Base-by-base conservation (phyloP, 64 coral and sea anemone species). In the Porites australiensis region DNA sequence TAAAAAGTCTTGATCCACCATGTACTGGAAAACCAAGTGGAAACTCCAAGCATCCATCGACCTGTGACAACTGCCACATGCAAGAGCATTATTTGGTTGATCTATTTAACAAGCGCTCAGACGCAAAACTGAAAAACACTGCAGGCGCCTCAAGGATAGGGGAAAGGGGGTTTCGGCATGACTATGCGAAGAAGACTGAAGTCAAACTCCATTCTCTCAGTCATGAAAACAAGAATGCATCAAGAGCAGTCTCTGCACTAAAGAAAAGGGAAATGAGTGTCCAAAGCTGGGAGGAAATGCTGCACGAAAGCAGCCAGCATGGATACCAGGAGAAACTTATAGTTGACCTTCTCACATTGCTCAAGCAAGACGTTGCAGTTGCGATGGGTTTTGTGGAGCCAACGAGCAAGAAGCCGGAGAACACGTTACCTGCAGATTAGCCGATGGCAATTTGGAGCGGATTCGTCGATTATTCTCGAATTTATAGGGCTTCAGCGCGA, bases 21-120 rank as follows among this genome's bases (percentile, higher is more conserved):
- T 79, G 77, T 15, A 79, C 77, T 9, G 77, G 77, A 58, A 79
- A 79, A 61, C 19, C 77, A 57, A 79, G 77, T 79, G 50, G 58
- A 7, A 2, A 18, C 19, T 14, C 50, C 16, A 6, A 19, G 10
- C 77, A 79, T 13, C 77, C 49, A 10, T 54, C 57, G 8, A 79
- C 77, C 13, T 79, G 77, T 44, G 18, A 79, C 2, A 79, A 79
- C 18, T 79, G 77, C 14, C 57, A 22, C 77, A 54, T 58, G 47
- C 50, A 79, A 43, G 49, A 79, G 57, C 49, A 18, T 12, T 79
- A 43, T 12, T 5, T 55, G 4, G 50, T 58, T 10, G 77, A 79
- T 23, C 57, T 79, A 43, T 9, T 4, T 61, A 79, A 79, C 6
- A 55, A 79, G 50, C 50, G 13, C 27, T 67, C 64, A 13, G 10